Evolutionary conservation across 2,113 vertebrate species (phyloP).

Genomic region (Pantherophis guttatus): DNA sequence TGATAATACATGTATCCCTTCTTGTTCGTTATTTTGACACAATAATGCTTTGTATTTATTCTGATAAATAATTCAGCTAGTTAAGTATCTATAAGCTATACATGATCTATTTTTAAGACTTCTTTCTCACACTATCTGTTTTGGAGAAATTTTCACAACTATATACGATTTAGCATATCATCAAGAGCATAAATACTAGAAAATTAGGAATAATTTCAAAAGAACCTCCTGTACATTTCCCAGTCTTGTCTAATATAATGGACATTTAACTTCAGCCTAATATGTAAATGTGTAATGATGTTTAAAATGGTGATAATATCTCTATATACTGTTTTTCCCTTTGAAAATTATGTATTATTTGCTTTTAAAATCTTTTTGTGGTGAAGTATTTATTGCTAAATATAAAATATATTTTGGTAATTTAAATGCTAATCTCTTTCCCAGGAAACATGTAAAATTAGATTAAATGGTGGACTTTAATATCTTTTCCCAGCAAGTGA

Average conservation of each 20-base stretch:
- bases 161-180: not conserved
- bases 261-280: not conserved
- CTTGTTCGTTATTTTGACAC: not conserved
- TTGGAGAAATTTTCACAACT: not conserved
- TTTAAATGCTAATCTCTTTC: not conserved
- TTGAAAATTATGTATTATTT: not conserved
- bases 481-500: not conserved
- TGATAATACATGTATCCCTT: not conserved
- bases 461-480: rapidly evolving
- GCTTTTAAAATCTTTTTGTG: not conserved
- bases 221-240: not conserved
- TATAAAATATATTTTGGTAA: not conserved
- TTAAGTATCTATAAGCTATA: not conserved
- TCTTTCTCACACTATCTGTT: not conserved
- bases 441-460: not conserved
- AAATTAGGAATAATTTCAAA: not conserved
- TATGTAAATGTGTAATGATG: not conserved
- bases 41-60: not conserved
- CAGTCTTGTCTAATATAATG: not conserved
- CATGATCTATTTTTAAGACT: not conserved
- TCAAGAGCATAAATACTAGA: not conserved
- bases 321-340: not conserved
- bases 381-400: not conserved
- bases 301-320: not conserved
- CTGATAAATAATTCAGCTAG: not conserved